These are phyloP conservation scores for Thoracochromis brauschi DNA, from an alignment of 2,113 vertebrate species.

Conservation along the genomic window DNA sequence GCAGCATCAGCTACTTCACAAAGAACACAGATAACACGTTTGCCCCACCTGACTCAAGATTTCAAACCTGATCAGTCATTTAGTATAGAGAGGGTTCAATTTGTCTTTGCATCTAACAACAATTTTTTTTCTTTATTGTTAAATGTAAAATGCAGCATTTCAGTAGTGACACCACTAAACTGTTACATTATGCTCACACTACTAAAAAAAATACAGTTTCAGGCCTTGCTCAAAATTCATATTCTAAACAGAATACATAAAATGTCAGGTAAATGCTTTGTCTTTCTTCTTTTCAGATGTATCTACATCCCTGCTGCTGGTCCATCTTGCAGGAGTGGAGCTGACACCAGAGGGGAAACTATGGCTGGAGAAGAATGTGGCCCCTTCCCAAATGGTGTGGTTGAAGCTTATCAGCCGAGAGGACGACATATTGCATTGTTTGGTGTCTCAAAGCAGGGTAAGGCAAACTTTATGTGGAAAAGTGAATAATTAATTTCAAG, in stretches of 20 bases:
- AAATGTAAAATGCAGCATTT: background rate
- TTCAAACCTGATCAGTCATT: background rate
- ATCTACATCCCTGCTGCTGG: slow-evolving; percentile 59
- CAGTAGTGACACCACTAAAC: background rate
- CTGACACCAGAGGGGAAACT: slow-evolving; percentile 67
- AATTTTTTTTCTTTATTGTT: background rate
- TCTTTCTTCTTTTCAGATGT: slow-evolving; percentile 62
- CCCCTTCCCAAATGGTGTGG: slow-evolving; percentile 76
- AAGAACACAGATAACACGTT: slow-evolving; percentile 1
- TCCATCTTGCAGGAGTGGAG: slow-evolving; percentile 86
- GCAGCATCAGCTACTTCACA: slow-evolving; percentile 14
- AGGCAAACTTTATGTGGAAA: background rate
- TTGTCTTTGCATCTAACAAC: background rate
- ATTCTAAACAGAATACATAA: background rate
- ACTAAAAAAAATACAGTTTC: background rate
- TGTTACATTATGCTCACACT: background rate
- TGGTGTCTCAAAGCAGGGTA: slow-evolving; percentile 80
- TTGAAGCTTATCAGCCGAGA: slow-evolving; percentile 84
- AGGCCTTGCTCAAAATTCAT: background rate
- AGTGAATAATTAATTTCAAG: background rate
- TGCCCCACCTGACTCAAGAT: background rate
- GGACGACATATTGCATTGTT: slow-evolving; percentile 75
- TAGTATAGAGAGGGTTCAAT: background rate
- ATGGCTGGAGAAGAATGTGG: slow-evolving; percentile 79
- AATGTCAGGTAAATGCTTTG: background rate